Evolutionary conservation across 2,888 invertebrate genomes (phyloP), one percentile per base, ranked within the genome.

Genomic region (Lasioglossum oenotherae): DNA sequence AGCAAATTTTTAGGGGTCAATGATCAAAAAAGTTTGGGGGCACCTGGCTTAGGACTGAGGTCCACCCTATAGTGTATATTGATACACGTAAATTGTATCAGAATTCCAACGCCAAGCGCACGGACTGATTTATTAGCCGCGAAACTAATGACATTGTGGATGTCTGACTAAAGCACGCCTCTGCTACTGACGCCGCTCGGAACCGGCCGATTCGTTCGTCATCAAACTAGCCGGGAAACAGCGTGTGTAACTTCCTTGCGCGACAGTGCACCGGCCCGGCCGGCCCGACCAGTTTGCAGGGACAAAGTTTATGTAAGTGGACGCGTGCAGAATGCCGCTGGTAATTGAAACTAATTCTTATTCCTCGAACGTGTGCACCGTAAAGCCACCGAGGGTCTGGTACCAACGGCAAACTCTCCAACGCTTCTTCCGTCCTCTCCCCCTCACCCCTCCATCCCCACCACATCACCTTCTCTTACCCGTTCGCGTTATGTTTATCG

Each of bases 301-400:
- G 57, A 19, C 64, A 77, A 88, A 84, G 53, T 90, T 89, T 90
- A 83, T 83, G 81, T 85, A 80, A 90, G 76, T 80, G 75, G 75
- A 88, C 83, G 81, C 87, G 77, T 74, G 74, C 71, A 78, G 84
- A 81, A 86, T 84, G 81, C 84, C 80, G 23, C 57, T 49, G 76
- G 84, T 88, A 91, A 91, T 91, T 91, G 88, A 90, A 87, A 81
- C 80, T 86, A 91, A 85, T 91, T 91, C 88, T 91, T 90, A 91
- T 91, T 91, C 90, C 79, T 38, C 44, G 85, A 76, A 87, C 89
- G 91, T 84, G 74, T 85, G 80, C 79, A 82, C 67, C 81, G 86
- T 88, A 87, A 88, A 90, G 78, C 82, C 86, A 78, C 75, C 72
- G 60, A 5, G 60, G 2, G 78, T 72, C 77, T 84, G 71, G 85